Base-by-base conservation (phyloP, 2,888 invertebrate genomes). In the Euphydryas editha region DNA sequence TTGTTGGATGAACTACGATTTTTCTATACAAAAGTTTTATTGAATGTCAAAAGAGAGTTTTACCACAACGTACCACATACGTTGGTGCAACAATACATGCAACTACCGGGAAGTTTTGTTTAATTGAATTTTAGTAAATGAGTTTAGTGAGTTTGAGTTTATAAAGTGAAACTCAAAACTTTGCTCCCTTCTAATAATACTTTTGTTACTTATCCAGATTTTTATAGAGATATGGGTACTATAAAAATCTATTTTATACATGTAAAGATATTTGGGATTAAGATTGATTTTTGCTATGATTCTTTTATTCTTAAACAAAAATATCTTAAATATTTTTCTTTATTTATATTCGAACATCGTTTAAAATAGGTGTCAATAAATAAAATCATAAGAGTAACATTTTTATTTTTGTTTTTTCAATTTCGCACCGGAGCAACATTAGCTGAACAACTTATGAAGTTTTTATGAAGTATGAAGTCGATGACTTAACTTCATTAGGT, bases 11-110 rank as follows among this genome's bases (percentile, higher is more conserved):
- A 49, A 64, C 61, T 58, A 61, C 58, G 56, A 60, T 65, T 65
- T 67, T 67, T 67, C 58, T 44, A 47, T 42, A 46, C 58, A 65
- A 70, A 70, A 67, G 65, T 70, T 67, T 65, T 67, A 70, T 67
- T 59, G 59, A 65, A 70, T 62, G 67, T 67, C 67, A 67, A 62
- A 69, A 64, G 61, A 60, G 58, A 58, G 65, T 67, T 62, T 56
- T 55, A 39, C 64, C 49, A 44, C 62, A 67, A 57, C n/a, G 57
- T 62, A 66, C 56, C 13, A 47, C 30, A 8, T 30, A 47, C 46
- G 39, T 46, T 24, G 60, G 24, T 49, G 59, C 59, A 49, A 54
- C 58, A 66, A 62, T 60, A 59, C 62, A 60, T 63, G 66, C 57
- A 58, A 51, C 18, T 59, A 60, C 59, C 42, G 57, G 57, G 21